phyloP scores from a whole-genome alignment of 2,113 vertebrate genomes.

The Ciconia maguari region DNA sequence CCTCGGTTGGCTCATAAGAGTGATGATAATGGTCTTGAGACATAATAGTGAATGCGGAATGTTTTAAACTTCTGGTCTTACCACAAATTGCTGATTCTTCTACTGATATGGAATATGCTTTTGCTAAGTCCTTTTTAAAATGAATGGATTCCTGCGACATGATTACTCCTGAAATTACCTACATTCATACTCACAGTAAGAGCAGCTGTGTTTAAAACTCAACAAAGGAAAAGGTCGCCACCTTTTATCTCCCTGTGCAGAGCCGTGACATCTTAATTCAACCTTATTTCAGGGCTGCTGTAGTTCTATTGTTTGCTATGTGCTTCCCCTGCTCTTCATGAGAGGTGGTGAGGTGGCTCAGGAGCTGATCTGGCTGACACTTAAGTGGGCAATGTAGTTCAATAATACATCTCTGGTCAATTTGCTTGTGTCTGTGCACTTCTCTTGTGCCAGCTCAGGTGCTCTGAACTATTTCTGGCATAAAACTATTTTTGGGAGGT shows the following conservation, averaged over 20 bases:
- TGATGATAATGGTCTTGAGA: slow-evolving; percentile 14
- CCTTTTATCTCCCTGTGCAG: neutral
- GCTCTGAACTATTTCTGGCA: neutral
- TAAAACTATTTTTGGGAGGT: neutral
- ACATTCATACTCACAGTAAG: neutral
- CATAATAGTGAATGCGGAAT: neutral
- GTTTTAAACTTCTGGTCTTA: neutral
- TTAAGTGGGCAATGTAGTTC: neutral
- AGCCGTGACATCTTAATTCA: neutral
- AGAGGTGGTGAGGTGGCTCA: neutral
- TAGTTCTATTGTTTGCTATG: neutral
- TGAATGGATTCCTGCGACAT: neutral
- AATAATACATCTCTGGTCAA: neutral
- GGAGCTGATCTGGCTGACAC: neutral
- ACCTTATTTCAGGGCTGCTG: neutral
- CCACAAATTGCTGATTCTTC: neutral
- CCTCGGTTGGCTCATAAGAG: neutral
- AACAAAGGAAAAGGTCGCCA: neutral
- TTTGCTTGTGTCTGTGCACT: neutral
- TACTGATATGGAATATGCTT: neutral
- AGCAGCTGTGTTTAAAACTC: neutral
- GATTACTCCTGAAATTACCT: neutral
- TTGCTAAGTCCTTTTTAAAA: neutral
- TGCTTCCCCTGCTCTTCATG: neutral
- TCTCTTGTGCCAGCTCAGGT: neutral